A percentile compares a stretch with the other conserved stretches of the same genome.
Conservation (phyloP, 35 echinoderm and acorn worm genomes). For the Ptychodera flava region DNA sequence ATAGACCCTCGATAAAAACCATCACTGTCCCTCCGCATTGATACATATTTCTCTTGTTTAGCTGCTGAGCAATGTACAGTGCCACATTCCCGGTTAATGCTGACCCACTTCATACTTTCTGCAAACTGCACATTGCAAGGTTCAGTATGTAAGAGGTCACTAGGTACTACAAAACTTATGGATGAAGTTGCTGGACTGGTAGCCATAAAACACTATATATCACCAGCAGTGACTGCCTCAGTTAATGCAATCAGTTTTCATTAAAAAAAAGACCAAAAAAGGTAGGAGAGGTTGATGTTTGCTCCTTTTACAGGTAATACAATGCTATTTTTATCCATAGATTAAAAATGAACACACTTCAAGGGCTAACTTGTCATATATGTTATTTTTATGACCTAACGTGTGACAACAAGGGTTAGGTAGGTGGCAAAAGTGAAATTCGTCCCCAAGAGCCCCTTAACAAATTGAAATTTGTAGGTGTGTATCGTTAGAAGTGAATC, state of each 20-base stretch:
- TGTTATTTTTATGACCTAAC: too few relatives aligned
- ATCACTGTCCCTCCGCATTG: too few relatives aligned
- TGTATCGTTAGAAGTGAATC: too few relatives aligned
- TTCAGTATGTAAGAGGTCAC: slow-evolving; percentile 30
- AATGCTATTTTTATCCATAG: neutral
- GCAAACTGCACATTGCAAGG: slow-evolving; percentile 19
- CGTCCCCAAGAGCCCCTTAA: too few relatives aligned
- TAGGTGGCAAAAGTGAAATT: too few relatives aligned
- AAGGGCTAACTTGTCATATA: neutral
- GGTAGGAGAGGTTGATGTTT: too few relatives aligned
- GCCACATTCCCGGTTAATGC: slow-evolving; percentile 14
- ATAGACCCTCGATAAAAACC: too few relatives aligned
- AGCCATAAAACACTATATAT: slow-evolving; percentile 28
- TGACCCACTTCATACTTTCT: slow-evolving; percentile 18
- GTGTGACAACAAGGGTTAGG: too few relatives aligned
- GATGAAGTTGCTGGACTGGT: slow-evolving; percentile 41
- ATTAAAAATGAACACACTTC: too few relatives aligned
- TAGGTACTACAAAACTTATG: slow-evolving; percentile 43
- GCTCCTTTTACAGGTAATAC: too few relatives aligned
- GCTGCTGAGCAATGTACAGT: slow-evolving; percentile 27
- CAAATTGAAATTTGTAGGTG: too few relatives aligned
- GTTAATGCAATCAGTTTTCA: slow-evolving; percentile 42
- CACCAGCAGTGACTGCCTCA: slow-evolving; percentile 20
- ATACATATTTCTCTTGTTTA: neutral
- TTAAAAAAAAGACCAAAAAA: slow-evolving; percentile 14